Conservation (phyloP, 1,140 invertebrate species). For the Drosophila mauritiana region DNA sequence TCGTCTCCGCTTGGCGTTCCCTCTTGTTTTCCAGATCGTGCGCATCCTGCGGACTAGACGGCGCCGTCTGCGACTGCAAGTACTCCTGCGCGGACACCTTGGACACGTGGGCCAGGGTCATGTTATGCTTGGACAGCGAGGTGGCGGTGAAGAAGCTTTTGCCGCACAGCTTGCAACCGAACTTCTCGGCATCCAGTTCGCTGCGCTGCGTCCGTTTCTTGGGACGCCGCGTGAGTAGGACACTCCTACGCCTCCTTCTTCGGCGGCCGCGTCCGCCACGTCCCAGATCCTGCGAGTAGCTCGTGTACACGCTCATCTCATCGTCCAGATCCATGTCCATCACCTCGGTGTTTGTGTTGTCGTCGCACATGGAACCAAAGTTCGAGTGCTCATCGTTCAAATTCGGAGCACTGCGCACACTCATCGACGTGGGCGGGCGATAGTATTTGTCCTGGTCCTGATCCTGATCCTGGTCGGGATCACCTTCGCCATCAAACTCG, state of each 20-base stretch:
- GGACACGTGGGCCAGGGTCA: slow-evolving; percentile 86
- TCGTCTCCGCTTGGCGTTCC: background rate
- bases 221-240: slow-evolving; percentile 67
- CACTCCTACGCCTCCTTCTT: slow-evolving; percentile 61
- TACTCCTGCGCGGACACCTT: slow-evolving; percentile 86
- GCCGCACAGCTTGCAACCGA: slow-evolving; percentile 85
- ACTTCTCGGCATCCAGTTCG: slow-evolving; percentile 58
- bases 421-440: slow-evolving; percentile 78
- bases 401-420: slow-evolving; percentile 80
- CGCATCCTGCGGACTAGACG: slow-evolving; percentile 37
- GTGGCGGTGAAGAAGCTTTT: slow-evolving; percentile 85
- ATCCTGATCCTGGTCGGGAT: slow-evolving; percentile 41
- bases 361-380: slow-evolving; percentile 71
- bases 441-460: slow-evolving; percentile 57
- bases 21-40: background rate
- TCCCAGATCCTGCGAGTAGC: slow-evolving; percentile 75
- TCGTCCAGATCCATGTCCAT: slow-evolving; percentile 84
- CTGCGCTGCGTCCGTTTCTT: slow-evolving; percentile 57
- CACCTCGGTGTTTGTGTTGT: slow-evolving; percentile 81
- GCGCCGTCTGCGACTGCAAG: slow-evolving; percentile 71
- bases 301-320: slow-evolving; percentile 82
- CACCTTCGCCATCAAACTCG: slow-evolving; percentile 70
- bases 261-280: slow-evolving; percentile 53
- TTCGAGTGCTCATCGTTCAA: slow-evolving; percentile 79
- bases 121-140: slow-evolving; percentile 85